phyloP scores from a whole-genome alignment of 2,888 invertebrate genomes.

The Ecdyonurus torrentis region DNA sequence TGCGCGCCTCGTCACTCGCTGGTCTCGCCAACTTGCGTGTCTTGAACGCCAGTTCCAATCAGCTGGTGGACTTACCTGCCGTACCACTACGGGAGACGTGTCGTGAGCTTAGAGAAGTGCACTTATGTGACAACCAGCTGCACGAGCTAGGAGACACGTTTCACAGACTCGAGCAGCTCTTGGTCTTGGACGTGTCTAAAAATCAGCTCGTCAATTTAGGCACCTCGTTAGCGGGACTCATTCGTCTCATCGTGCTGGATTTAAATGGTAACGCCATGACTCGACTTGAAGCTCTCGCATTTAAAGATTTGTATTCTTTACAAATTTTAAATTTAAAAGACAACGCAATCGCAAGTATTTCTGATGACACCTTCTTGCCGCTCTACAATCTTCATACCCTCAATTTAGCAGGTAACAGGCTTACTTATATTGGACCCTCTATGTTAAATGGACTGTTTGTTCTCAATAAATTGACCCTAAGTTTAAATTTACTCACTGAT shows the following conservation, averaged over 20 bases:
- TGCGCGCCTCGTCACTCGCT: constrained; percentile 65
- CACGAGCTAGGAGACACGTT: constrained; percentile 70
- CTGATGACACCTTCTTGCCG: constrained; percentile 74
- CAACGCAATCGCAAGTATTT: constrained; percentile 66
- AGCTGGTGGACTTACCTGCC: constrained; percentile 72
- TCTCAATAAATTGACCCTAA: constrained; percentile 64
- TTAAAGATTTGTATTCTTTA: constrained; percentile 69
- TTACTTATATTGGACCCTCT: constrained; percentile 68
- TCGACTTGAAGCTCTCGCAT: constrained; percentile 51
- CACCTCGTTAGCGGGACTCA: constrained; percentile 67
- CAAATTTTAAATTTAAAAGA: constrained; percentile 73
- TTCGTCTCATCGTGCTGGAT: constrained; percentile 72
- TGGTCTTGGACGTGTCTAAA: constrained; percentile 65
- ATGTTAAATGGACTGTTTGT: constrained; percentile 79
- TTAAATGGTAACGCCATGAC: constrained; percentile 49
- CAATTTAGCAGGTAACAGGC: constrained; percentile 68
- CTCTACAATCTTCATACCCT: constrained; percentile 86
- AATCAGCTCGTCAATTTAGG: constrained; percentile 75
- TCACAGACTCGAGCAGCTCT: constrained; percentile 64
- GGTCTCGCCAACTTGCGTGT: constrained; percentile 67
- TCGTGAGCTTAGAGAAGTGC: constrained; percentile 68
- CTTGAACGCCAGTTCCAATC: constrained; percentile 79
- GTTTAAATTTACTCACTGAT: constrained; percentile 68
- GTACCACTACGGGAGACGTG: constrained; percentile 66
- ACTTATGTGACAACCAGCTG: constrained; percentile 81